Evolutionary conservation across 2,797 vertebrate species (phyloP).

Genomic region (Falco concolor): DNA sequence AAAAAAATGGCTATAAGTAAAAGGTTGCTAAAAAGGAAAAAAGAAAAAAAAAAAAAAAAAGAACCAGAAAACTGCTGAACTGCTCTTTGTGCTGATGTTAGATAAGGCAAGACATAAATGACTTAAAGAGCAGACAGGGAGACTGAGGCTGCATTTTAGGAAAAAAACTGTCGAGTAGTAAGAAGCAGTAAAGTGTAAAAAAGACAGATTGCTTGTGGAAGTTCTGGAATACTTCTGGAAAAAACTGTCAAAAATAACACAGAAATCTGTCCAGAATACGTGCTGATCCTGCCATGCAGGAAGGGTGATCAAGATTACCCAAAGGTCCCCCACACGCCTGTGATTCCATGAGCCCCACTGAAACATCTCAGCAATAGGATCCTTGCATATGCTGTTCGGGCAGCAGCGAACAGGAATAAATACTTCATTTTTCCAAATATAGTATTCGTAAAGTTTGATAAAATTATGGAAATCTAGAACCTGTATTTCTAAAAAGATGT

Average conservation of each 20-base stretch:
- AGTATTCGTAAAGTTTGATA: neutral
- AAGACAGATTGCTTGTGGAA: slow-evolving; percentile 1
- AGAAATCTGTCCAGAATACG: neutral
- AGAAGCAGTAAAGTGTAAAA: neutral
- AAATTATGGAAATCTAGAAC: neutral
- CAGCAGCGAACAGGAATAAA: neutral
- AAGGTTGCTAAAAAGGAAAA: neutral
- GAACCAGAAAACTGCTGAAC: neutral
- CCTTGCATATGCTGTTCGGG: accelerated
- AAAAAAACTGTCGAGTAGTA: neutral
- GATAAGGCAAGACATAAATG: neutral
- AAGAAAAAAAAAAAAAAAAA: neutral
- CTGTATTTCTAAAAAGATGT: neutral
- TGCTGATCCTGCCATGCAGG: neutral
- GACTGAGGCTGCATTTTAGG: neutral
- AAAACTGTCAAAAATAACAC: slow-evolving; percentile 10
- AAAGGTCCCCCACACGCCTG: neutral
- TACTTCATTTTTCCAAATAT: neutral
- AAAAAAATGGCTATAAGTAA: neutral
- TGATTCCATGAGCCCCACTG: neutral
- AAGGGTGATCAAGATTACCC: neutral
- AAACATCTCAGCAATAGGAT: neutral
- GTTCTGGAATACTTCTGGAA: neutral
- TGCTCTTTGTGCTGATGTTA: neutral
- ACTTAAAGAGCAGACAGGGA: slow-evolving; percentile 11